Percentiles rank a stretch among this genome's conserved stretches.
These are phyloP conservation scores for Engystomops pustulosus DNA, from an alignment of 2,113 vertebrate species.

Conservation along the genomic window DNA sequence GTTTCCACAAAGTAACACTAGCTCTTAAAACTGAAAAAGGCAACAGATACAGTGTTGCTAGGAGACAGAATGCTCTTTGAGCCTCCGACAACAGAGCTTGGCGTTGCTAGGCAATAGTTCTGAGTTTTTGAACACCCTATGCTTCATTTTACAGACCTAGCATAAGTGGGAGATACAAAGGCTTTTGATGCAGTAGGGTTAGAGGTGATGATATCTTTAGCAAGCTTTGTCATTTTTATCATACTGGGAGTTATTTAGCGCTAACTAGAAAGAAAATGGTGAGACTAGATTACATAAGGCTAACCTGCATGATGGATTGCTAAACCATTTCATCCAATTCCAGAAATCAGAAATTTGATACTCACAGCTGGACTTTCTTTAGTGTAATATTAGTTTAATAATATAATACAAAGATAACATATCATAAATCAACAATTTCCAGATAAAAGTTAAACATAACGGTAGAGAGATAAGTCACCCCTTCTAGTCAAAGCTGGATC, in stretches of 20 bases:
- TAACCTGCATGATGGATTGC: neutral
- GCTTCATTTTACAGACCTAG: constrained; percentile 16
- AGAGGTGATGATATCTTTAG: constrained; percentile 20
- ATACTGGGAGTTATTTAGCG: constrained; percentile 16
- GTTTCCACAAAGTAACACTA: neutral
- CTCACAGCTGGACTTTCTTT: neutral
- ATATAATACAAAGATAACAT: neutral
- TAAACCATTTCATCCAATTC: neutral
- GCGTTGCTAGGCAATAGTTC: constrained; percentile 48
- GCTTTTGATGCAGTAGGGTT: constrained; percentile 9
- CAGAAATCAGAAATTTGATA: neutral
- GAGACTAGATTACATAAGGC: neutral
- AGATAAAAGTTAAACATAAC: too few species aligned
- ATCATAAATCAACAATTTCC: neutral
- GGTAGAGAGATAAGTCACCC: too few species aligned
- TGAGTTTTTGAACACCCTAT: constrained; percentile 8
- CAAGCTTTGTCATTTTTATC: neutral
- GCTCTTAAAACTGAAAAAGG: neutral
- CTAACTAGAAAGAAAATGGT: constrained; percentile 20
- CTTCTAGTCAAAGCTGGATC: too few species aligned
- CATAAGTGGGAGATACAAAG: constrained; percentile 27
- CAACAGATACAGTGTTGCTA: constrained; percentile 34
- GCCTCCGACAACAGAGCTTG: constrained; percentile 34
- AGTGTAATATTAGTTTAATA: neutral
- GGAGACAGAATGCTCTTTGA: constrained; percentile 47